Evolutionary conservation across 64 coral and sea anemone genomes (phyloP), one percentile per base, ranked within the genome.

Genomic region (Astreopora myriophthalma): DNA sequence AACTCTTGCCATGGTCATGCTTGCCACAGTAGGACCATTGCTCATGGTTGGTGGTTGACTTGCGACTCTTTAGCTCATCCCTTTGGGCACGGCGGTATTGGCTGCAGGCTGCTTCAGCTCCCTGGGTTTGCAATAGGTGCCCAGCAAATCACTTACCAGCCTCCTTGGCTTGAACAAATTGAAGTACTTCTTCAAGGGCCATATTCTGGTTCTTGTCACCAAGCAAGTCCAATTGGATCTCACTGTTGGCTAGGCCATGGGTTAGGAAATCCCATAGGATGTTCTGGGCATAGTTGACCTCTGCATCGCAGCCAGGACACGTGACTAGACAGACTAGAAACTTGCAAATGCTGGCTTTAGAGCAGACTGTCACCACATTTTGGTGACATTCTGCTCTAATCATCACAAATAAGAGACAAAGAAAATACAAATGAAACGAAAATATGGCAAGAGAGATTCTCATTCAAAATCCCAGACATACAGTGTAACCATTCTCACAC

Each of bases 161-260:
- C 48, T 85, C 90, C 58, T 92, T 92, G 0, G 69, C 52, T 38
- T 92, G 68, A 14, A 91, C 77, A 29, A 71, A 91, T 70, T 84
- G 74, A 32, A 92, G 63, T 2, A 65, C 68, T 51, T 76, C 69
- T 44, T 92, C 69, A 0, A 85, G 16, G 0, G 69, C 23, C 69
- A 84, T 92, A 27, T 85, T 51, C 34, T 92, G 89, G 30, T 91
- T 71, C 37, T 28, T 91, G 34, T 91, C 76, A 14, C 62, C 77
- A 16, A 58, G 16, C 6, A 89, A 52, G 87, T 78, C 71, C 26
- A 79, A 58, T 31, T 90, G 88, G n/a, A 80, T 90, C 16, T 84
- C 69, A 31, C 42, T 40, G 12, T 92, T 69, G 0, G 29, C 68
- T n/a, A 85, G 62, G 48, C 80, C 80, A 34, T 29, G 17, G 4